Percentiles rank a stretch among this genome's conserved stretches.
phyloP scores from a whole-genome alignment of 1,140 invertebrate genomes.

The Penaeus japonicus region DNA sequence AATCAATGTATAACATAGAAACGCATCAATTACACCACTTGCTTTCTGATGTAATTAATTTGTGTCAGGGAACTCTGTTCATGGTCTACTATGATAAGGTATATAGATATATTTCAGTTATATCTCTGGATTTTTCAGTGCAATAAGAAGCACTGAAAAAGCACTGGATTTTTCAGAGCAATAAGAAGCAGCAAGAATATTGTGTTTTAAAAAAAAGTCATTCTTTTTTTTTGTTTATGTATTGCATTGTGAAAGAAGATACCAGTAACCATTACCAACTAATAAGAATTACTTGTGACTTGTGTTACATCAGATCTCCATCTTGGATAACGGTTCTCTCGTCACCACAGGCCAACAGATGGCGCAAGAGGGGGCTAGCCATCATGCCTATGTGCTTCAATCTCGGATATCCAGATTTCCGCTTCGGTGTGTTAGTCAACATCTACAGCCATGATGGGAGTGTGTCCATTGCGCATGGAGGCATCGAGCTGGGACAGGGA shows the following conservation, averaged over 20 bases:
- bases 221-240: neutral
- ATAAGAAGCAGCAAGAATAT: neutral
- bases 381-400: conserved; percentile 64
- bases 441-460: conserved; percentile 71
- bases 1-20: no score
- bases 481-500: conserved; percentile 77
- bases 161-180: no score
- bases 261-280: no score
- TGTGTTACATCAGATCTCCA: conserved; percentile 52
- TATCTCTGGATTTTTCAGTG: neutral
- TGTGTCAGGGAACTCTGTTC: no score
- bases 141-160: no score
- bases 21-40: no score
- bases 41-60: no score
- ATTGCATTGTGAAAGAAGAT: conserved; percentile 54
- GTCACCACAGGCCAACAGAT: conserved; percentile 63
- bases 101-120: neutral
- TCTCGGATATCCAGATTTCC: conserved; percentile 62
- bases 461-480: conserved; percentile 71
- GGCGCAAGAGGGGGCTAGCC: conserved; percentile 68
- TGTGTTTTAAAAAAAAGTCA: neutral
- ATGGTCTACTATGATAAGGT: neutral
- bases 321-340: neutral
- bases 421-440: conserved; percentile 64
- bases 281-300: conserved; percentile 68